Conservation (phyloP, 2,888 invertebrate species). For the Philonicus albiceps region DNA sequence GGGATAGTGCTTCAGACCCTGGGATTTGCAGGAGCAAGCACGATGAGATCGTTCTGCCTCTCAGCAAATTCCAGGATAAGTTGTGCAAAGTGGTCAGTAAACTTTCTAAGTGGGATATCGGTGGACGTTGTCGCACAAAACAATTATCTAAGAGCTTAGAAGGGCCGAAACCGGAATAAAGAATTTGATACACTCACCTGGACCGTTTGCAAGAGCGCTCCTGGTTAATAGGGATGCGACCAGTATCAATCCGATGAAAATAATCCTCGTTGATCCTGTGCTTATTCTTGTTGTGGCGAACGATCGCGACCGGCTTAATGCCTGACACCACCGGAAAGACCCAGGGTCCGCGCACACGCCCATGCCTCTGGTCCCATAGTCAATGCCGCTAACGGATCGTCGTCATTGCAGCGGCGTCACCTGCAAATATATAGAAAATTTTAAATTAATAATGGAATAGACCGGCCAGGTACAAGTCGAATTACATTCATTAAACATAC, state of each 20-base stretch:
- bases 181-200: conserved; percentile 55
- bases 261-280: conserved; percentile 52
- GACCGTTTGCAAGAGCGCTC: conserved; percentile 59
- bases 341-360: conserved; percentile 88
- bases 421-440: conserved; percentile 59
- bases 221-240: conserved; percentile 57
- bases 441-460: neutral
- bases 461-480: neutral
- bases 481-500: neutral
- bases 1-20: neutral
- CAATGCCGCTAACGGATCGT: conserved; percentile 79
- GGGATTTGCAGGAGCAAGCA: neutral
- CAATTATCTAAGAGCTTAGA: neutral
- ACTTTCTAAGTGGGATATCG: conserved; percentile 13
- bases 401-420: conserved; percentile 75
- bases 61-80: neutral
- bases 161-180: neutral
- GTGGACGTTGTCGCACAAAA: neutral
- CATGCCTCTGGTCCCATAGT: conserved; percentile 91
- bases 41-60: neutral
- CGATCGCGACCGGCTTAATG: conserved; percentile 69
- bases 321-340: conserved; percentile 72
- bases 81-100: conserved; percentile 6
- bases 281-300: conserved; percentile 64
- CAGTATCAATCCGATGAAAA: conserved; percentile 57